phyloP scores from a whole-genome alignment of 2,113 vertebrate genomes.

The Peucedramus taeniatus region DNA sequence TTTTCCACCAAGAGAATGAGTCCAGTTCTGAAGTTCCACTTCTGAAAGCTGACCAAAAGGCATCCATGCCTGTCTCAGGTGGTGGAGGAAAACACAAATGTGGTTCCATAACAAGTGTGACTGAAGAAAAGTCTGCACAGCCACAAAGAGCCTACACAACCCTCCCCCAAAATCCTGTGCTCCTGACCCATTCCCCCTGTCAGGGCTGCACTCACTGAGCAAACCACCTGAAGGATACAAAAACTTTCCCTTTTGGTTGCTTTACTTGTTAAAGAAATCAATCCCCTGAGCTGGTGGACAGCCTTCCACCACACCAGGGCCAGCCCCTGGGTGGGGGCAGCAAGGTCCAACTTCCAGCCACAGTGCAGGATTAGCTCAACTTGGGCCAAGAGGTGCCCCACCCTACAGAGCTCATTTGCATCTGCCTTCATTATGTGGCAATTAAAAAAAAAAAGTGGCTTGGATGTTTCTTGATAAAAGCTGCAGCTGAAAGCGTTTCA shows the following conservation, averaged over 20 bases:
- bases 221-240: fast-evolving
- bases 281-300: background rate
- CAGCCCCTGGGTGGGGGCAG: background rate
- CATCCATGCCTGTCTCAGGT: background rate
- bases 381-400: background rate
- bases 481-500: background rate
- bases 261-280: background rate
- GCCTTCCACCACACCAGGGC: background rate
- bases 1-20: background rate
- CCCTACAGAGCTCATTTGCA: background rate
- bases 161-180: background rate
- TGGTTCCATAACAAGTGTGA: background rate
- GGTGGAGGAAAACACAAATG: background rate
- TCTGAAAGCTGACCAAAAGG: background rate
- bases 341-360: background rate
- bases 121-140: background rate
- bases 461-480: background rate
- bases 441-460: background rate
- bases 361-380: fast-evolving
- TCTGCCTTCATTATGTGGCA: background rate
- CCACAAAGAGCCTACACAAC: background rate
- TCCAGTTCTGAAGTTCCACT: background rate
- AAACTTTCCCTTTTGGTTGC: background rate
- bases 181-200: background rate
- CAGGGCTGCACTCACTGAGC: background rate